Evolutionary conservation across 2,113 vertebrate genomes (phyloP).

Genomic region (Xiphophorus hellerii): DNA sequence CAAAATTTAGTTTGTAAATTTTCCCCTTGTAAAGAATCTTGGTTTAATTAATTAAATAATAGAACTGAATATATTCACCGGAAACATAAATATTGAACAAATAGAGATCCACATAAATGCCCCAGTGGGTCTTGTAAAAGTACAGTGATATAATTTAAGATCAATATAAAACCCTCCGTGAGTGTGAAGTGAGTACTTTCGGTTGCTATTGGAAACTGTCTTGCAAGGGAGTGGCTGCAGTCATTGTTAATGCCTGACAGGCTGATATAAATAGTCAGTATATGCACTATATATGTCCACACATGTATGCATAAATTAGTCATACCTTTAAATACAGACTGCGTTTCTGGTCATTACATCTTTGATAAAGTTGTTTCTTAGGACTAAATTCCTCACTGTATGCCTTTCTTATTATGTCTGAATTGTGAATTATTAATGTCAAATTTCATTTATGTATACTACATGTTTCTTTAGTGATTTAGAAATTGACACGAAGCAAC

Average conservation of each 20-base stretch:
- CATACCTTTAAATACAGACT: not conserved
- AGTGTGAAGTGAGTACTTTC: slow-evolving; percentile 13
- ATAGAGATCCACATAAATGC: slow-evolving; percentile 21
- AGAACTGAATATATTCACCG: not conserved
- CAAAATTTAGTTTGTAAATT: not conserved
- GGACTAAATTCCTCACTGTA: not conserved
- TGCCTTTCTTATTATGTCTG: not conserved
- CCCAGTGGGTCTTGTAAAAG: slow-evolving; percentile 34
- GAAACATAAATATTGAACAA: slow-evolving; percentile 31
- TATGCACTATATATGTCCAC: not conserved
- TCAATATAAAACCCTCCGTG: slow-evolving; percentile 18
- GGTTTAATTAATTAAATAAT: not conserved
- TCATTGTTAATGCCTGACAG: not conserved
- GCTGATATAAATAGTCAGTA: too few species aligned
- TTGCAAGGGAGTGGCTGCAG: slow-evolving; percentile 33
- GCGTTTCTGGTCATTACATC: not conserved
- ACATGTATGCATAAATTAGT: not conserved
- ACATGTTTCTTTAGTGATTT: too few species aligned
- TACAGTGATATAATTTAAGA: slow-evolving; percentile 40
- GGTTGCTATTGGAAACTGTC: slow-evolving; percentile 75
- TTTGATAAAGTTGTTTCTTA: not conserved
- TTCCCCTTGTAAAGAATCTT: not conserved
- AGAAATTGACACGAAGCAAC: not conserved
- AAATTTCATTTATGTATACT: not conserved
- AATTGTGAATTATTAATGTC: not conserved